phyloP scores from a whole-genome alignment of 1,140 invertebrate species.

The Harpegnathos saltator region DNA sequence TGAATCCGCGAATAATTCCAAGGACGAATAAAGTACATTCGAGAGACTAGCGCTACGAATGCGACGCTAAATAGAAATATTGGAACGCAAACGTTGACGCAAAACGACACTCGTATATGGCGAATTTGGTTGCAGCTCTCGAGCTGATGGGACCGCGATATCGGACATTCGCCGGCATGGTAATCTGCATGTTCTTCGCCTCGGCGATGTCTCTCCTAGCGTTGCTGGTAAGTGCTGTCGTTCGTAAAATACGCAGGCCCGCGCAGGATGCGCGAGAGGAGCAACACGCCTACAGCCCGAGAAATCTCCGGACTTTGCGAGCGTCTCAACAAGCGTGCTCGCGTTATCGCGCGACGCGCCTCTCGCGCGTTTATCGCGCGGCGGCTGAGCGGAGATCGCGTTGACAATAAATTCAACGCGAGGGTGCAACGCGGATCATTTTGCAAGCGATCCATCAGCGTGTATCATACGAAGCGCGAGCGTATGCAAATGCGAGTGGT shows the following conservation, averaged over 20 bases:
- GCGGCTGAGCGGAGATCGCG: not conserved
- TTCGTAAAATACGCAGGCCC: constrained; percentile 1
- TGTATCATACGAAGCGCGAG: constrained; percentile 11
- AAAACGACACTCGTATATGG: not conserved
- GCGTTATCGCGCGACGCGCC: not conserved
- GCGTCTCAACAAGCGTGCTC: no score
- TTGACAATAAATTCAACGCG: constrained; percentile 23
- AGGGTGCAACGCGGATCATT: constrained; percentile 48
- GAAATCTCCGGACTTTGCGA: not conserved
- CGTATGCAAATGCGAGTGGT: constrained; percentile 53
- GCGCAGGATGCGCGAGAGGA: not conserved
- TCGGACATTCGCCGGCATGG: constrained; percentile 89
- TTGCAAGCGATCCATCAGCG: constrained; percentile 41
- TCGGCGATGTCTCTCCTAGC: constrained; percentile 89
- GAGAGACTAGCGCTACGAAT: no score
- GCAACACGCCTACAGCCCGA: not conserved
- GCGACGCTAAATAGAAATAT: not conserved
- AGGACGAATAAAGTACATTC: no score
- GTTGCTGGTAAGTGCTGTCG: constrained; percentile 84
- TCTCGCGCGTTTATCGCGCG: not conserved
- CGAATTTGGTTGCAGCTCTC: constrained; percentile 82
- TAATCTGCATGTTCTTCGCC: constrained; percentile 90
- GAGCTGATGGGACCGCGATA: constrained; percentile 90
- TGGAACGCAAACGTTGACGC: not conserved
- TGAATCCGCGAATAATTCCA: no score